phyloP scores from a whole-genome alignment of 1,140 invertebrate genomes.

The Tribolium madens region DNA sequence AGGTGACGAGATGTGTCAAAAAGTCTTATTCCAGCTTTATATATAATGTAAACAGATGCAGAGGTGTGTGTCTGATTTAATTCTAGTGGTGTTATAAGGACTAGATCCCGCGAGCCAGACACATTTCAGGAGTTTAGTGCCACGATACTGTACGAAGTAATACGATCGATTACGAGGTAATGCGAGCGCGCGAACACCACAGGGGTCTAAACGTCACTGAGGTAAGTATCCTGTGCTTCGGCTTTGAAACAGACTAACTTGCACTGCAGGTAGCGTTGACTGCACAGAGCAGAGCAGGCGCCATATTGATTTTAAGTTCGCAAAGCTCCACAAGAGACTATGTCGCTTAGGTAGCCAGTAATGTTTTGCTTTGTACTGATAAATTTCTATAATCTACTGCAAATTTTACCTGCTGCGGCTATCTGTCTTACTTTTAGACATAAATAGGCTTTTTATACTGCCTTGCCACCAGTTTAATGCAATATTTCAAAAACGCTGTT shows the following conservation, averaged over 20 bases:
- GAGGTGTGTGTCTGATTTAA: constrained; percentile 53
- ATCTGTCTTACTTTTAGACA: constrained; percentile 47
- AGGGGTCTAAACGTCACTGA: constrained; percentile 61
- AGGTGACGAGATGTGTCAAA: constrained; percentile 18
- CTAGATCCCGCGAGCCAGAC: constrained; percentile 50
- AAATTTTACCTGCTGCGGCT: constrained; percentile 42
- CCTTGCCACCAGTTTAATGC: constrained; percentile 33
- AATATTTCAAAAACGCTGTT: constrained; percentile 45
- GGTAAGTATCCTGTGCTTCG: constrained; percentile 48
- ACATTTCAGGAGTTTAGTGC: constrained; percentile 53
- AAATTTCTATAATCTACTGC: constrained; percentile 46
- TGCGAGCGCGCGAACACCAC: constrained; percentile 60
- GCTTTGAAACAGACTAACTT: constrained; percentile 55
- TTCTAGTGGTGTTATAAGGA: constrained; percentile 52
- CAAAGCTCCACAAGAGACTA: constrained; percentile 57
- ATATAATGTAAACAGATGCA: constrained; percentile 25
- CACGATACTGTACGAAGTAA: constrained; percentile 55
- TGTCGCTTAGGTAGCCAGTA: constrained; percentile 51
- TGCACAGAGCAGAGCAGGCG: constrained; percentile 62
- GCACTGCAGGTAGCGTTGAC: constrained; percentile 59
- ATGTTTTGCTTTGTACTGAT: constrained; percentile 42
- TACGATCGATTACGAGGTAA: constrained; percentile 57
- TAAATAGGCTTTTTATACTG: constrained; percentile 43
- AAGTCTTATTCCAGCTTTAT: neutral
- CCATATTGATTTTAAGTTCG: constrained; percentile 65